Percentiles rank a stretch among this genome's conserved stretches.
Evolutionary conservation across 2,113 vertebrate species (phyloP).

Genomic region (Tragelaphus strepsiceros): DNA sequence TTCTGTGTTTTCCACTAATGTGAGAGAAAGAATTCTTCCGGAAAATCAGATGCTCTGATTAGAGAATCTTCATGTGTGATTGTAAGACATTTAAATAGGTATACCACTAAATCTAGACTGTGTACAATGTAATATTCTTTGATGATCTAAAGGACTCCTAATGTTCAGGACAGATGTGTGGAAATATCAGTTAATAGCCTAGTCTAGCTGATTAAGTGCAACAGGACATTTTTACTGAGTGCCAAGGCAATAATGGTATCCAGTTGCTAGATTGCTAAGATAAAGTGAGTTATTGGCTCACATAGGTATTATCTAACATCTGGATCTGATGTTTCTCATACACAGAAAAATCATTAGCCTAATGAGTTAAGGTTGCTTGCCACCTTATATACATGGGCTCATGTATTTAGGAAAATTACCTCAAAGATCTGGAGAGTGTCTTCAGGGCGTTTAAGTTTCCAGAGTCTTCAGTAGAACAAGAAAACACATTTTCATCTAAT

Average conservation of each 20-base stretch:
- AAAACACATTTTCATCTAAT: neutral
- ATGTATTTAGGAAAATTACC: constrained; percentile 31
- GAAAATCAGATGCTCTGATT: neutral
- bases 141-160: neutral
- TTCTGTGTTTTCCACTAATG: neutral
- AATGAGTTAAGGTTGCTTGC: constrained; percentile 48
- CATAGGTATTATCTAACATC: constrained; percentile 47
- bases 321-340: constrained; percentile 51
- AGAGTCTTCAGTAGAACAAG: neutral
- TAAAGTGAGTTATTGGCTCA: constrained; percentile 21
- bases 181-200: neutral
- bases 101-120: neutral
- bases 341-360: constrained; percentile 56
- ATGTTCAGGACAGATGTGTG: constrained; percentile 24
- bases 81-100: neutral
- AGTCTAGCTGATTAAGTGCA: neutral
- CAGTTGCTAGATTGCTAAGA: constrained; percentile 25
- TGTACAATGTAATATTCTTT: neutral
- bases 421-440: neutral
- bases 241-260: constrained; percentile 3
- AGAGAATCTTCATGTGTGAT: neutral
- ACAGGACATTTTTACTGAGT: constrained; percentile 12
- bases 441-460: neutral
- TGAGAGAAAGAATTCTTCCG: neutral
- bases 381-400: neutral